phyloP scores from a whole-genome alignment of 2,888 invertebrate species.

The Taenaris catops region DNA sequence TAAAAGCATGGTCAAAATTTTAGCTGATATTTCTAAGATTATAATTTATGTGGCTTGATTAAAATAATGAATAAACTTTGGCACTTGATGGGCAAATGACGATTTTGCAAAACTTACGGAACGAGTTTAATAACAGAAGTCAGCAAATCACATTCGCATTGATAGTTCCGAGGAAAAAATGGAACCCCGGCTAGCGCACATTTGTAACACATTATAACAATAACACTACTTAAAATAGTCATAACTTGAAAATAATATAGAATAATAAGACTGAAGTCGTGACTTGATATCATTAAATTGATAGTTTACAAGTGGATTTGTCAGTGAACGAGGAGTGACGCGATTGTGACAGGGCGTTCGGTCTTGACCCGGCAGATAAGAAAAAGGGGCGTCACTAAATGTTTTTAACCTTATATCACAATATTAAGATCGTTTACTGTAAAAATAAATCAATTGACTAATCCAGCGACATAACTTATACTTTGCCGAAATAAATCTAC shows the following conservation, averaged over 20 bases:
- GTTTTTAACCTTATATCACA: no score
- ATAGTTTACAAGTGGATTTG: slow-evolving; percentile 20
- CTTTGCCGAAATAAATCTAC: no score
- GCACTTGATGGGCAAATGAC: no score
- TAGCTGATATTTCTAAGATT: no score
- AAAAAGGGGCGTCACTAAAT: slow-evolving; percentile 5
- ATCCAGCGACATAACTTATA: no score
- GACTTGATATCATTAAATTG: slow-evolving; percentile 10
- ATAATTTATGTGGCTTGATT: no score
- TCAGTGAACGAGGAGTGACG: slow-evolving; percentile 20
- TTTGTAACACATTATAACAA: slow-evolving; percentile 22
- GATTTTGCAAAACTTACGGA: slow-evolving; percentile 14
- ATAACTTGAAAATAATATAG: slow-evolving; percentile 16
- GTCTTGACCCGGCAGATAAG: slow-evolving; percentile 29
- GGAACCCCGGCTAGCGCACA: slow-evolving; percentile 7
- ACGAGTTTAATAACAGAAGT: slow-evolving; percentile 5
- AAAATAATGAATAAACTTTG: no score
- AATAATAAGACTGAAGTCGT: slow-evolving; percentile 9
- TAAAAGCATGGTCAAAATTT: no score
- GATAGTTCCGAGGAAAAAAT: slow-evolving; percentile 1
- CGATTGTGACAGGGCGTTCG: slow-evolving; percentile 16
- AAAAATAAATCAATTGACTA: no score
- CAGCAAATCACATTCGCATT: slow-evolving; percentile 19
- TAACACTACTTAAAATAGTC: slow-evolving; percentile 17
- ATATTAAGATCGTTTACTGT: no score